A percentile compares a stretch with the other conserved stretches of the same genome.
phyloP scores from a whole-genome alignment of 2,888 invertebrate genomes.

The Stenchaetothrips biformis region DNA sequence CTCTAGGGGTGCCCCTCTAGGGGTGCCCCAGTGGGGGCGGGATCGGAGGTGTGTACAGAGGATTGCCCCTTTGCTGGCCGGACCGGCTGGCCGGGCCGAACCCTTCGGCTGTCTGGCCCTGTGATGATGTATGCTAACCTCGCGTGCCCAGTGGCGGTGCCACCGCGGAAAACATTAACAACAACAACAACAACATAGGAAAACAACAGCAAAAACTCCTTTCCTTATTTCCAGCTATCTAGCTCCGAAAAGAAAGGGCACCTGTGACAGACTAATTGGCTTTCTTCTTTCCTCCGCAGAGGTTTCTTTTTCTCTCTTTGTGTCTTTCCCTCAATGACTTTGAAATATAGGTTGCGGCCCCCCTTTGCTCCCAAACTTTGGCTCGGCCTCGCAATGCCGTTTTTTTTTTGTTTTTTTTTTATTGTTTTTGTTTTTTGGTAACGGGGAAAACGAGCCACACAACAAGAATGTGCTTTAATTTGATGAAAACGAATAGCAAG shows the following conservation, averaged over 20 bases:
- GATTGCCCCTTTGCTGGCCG: neutral
- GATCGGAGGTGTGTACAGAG: neutral
- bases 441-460: too few species aligned
- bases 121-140: slow-evolving; percentile 19
- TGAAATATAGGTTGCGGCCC: neutral
- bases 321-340: neutral
- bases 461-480: too few species aligned
- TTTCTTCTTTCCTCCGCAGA: neutral
- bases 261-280: slow-evolving; percentile 12
- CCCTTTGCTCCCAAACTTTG: neutral
- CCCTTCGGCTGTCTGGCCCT: neutral
- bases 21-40: too few species aligned
- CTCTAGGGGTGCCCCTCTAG: too few species aligned
- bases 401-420: too few species aligned
- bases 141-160: neutral
- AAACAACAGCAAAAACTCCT: too few species aligned
- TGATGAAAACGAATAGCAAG: too few species aligned
- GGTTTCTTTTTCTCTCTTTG: neutral
- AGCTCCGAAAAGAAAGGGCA: neutral
- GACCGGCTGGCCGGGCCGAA: neutral
- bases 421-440: too few species aligned
- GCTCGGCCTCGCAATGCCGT: neutral
- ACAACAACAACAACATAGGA: too few species aligned
- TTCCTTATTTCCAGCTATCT: too few species aligned
- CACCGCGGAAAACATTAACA: too few species aligned